Percentiles rank a stretch among this genome's conserved stretches.
phyloP scores from a whole-genome alignment of 2,797 vertebrate genomes.

The Glossophaga mutica region DNA sequence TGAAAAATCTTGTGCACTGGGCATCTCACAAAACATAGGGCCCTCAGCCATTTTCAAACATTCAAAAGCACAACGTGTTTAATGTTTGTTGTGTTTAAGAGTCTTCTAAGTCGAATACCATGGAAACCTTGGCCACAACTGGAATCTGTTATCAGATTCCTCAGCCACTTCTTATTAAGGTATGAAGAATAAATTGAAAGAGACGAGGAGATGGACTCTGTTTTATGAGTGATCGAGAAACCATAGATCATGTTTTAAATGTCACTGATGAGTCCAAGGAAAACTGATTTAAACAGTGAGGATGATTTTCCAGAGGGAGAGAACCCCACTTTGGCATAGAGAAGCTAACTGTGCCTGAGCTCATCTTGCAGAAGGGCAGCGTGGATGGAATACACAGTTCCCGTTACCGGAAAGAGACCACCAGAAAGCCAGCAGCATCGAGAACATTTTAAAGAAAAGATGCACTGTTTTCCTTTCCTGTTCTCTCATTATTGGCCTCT shows the following conservation, averaged over 20 bases:
- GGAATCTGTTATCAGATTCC: background rate
- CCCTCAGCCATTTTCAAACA: background rate
- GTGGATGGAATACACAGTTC: background rate
- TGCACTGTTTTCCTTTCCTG: background rate
- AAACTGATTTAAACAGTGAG: background rate
- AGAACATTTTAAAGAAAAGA: background rate
- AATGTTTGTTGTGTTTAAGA: background rate
- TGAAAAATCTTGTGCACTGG: background rate
- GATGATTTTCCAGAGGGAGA: background rate
- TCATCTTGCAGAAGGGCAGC: background rate
- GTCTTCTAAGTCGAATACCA: background rate
- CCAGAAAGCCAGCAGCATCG: background rate
- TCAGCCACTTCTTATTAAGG: slow-evolving; percentile 17
- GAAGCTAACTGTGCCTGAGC: background rate
- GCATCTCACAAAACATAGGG: background rate
- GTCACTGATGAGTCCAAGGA: background rate
- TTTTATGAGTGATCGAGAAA: background rate
- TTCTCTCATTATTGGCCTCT: background rate
- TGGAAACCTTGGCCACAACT: background rate
- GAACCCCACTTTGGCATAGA: background rate
- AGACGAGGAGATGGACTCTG: background rate
- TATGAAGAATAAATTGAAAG: slow-evolving; percentile 2
- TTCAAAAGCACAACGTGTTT: background rate
- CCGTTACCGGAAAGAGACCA: background rate
- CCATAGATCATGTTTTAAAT: background rate